Evolutionary conservation across 2,888 invertebrate species (phyloP).

Genomic region (Atherix ibis): DNA sequence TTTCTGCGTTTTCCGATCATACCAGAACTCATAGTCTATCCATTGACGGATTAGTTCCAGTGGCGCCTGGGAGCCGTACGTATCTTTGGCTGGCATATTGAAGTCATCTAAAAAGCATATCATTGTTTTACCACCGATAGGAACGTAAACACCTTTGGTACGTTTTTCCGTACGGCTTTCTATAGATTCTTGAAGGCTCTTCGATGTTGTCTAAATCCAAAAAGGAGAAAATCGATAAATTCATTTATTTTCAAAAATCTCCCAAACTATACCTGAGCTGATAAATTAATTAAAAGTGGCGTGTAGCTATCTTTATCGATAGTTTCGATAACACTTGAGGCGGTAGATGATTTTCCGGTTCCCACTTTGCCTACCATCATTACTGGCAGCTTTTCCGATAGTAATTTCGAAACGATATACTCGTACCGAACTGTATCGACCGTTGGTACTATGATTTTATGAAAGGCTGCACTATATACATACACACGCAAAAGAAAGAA

Average conservation of each 20-base stretch:
- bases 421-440: slow-evolving; percentile 77
- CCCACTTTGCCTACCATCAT: slow-evolving; percentile 72
- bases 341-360: slow-evolving; percentile 73
- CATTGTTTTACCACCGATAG: slow-evolving; percentile 67
- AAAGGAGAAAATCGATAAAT: not conserved
- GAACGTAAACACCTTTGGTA: slow-evolving; percentile 69
- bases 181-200: slow-evolving; percentile 69
- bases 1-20: slow-evolving; percentile 62
- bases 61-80: slow-evolving; percentile 79
- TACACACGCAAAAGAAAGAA: too few relatives aligned
- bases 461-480: slow-evolving; percentile 68
- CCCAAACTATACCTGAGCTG: slow-evolving; percentile 44
- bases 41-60: slow-evolving; percentile 70
- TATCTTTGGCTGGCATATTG: slow-evolving; percentile 83
- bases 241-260: slow-evolving; percentile 1
- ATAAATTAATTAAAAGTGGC: slow-evolving; percentile 67
- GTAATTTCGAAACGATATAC: slow-evolving; percentile 48
- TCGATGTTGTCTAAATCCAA: slow-evolving; percentile 52
- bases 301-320: slow-evolving; percentile 42
- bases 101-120: slow-evolving; percentile 82
- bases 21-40: slow-evolving; percentile 86
- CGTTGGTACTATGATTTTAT: slow-evolving; percentile 72
- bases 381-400: slow-evolving; percentile 51
- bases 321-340: slow-evolving; percentile 44
- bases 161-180: slow-evolving; percentile 77